Conservation (phyloP, 2,797 vertebrate genomes). For the Mormyrops boulengeri region DNA sequence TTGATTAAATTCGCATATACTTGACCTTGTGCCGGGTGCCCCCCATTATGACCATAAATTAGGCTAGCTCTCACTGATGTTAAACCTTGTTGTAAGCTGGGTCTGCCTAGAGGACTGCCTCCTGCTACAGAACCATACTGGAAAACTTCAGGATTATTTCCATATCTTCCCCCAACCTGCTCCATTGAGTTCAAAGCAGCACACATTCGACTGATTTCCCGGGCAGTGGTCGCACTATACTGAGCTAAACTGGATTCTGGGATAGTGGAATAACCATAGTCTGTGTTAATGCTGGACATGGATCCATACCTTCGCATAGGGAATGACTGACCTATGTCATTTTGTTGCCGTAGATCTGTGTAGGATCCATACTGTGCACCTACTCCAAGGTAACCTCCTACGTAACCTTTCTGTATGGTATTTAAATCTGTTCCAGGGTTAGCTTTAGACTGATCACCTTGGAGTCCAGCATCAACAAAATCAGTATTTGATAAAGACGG, state of each 20-base stretch:
- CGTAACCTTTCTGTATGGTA: conserved; percentile 82
- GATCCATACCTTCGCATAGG: conserved; percentile 92
- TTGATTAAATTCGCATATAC: conserved; percentile 74
- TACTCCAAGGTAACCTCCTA: conserved; percentile 70
- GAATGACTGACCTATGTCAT: conserved; percentile 71
- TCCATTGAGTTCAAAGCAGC: conserved; percentile 97
- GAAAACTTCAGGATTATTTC: conserved; percentile 75
- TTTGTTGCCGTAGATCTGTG: conserved; percentile 85
- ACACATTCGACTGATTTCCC: conserved; percentile 97
- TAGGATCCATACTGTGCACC: conserved; percentile 93
- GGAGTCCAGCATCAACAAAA: conserved; percentile 77
- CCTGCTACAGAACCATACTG: conserved; percentile 69
- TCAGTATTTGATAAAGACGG: conserved; percentile 98
- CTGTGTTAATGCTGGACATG: conserved; percentile 87
- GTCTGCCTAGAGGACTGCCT: conserved; percentile 52
- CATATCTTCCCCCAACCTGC: conserved; percentile 69
- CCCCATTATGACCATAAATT: conserved; percentile 78
- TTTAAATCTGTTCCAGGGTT: conserved; percentile 84
- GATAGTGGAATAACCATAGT: conserved; percentile 85
- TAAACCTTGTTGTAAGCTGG: conserved; percentile 60
- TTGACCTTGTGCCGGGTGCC: conserved; percentile 66
- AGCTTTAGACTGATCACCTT: conserved; percentile 72
- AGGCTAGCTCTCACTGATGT: conserved; percentile 68
- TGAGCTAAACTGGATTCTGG: conserved; percentile 94
- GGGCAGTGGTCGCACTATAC: conserved; percentile 94